phyloP scores from a whole-genome alignment of 2,888 invertebrate species.

The Chydorus sphaericus region DNA sequence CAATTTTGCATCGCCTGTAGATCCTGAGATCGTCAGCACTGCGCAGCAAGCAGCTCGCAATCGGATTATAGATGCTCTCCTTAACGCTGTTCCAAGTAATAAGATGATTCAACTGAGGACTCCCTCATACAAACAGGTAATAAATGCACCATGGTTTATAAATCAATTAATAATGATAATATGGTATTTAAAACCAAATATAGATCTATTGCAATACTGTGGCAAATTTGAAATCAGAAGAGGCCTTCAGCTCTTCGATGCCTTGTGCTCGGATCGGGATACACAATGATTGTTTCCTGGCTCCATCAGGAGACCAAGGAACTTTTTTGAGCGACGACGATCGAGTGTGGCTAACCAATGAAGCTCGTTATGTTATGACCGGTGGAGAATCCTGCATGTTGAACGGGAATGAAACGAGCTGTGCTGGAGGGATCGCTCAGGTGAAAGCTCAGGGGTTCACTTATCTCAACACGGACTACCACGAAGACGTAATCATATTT shows the following conservation, averaged over 20 bases:
- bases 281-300: slow-evolving; percentile 14
- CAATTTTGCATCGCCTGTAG: slow-evolving; percentile 3
- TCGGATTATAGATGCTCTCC: neutral
- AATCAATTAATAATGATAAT: neutral
- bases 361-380: neutral
- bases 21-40: neutral
- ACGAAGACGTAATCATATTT: neutral
- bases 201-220: neutral
- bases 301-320: slow-evolving; percentile 1
- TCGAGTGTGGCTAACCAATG: neutral
- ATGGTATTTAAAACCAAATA: no score
- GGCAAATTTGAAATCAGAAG: neutral
- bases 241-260: neutral
- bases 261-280: slow-evolving; percentile 6
- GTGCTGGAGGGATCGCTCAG: neutral
- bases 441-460: neutral
- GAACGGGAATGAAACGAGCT: neutral
- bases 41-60: neutral
- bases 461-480: slow-evolving; percentile 7
- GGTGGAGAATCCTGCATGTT: slow-evolving; percentile 11
- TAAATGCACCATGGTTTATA: neutral
- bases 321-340: slow-evolving; percentile 10
- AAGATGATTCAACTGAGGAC: neutral
- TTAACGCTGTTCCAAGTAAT: slow-evolving; percentile 1
- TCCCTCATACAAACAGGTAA: slow-evolving; percentile 2